Evolutionary conservation across 1,140 invertebrate genomes (phyloP), one percentile per base, ranked within the genome.

Genomic region (Psilanteris sp.): DNA sequence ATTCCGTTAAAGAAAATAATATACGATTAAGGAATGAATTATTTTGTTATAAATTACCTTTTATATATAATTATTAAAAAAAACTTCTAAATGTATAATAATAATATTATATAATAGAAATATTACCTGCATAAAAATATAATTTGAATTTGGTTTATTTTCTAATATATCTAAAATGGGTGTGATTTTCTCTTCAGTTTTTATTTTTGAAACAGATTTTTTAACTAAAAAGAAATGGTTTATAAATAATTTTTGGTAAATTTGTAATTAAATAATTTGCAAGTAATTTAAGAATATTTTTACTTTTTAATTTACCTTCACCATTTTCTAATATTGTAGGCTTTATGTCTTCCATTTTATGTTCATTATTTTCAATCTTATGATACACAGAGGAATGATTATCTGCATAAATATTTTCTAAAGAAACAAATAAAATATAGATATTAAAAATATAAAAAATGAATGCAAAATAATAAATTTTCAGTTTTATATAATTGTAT

Each of bases 61-160:
- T n/a, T n/a, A n/a, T n/a, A n/a, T n/a, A n/a, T n/a, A n/a, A n/a
- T n/a, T n/a, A n/a, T n/a, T n/a, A n/a, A n/a, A n/a, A n/a, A n/a
- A n/a, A n/a, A n/a, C n/a, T n/a, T n/a, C n/a, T n/a, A n/a, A n/a
- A n/a, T n/a, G n/a, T n/a, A n/a, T n/a, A n/a, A n/a, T n/a, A n/a
- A n/a, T n/a, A n/a, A n/a, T n/a, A n/a, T n/a, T n/a, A n/a, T n/a
- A n/a, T n/a, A n/a, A n/a, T n/a, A n/a, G n/a, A n/a, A n/a, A n/a
- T n/a, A n/a, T n/a, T 11, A 73, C 87, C 76, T 86, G 81, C 31
- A 88, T 75, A 36, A 87, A 79, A 32, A 86, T 76, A 52, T 85
- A 88, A 31, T 74, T 70, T 13, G 54, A 77, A 57, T 71, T 83
- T 9, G 71, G 0, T 62, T 81, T 79, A 43, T 68, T 81, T 55